Conservation (phyloP, 2,113 vertebrate genomes). For the Herpetotheres cachinnans region DNA sequence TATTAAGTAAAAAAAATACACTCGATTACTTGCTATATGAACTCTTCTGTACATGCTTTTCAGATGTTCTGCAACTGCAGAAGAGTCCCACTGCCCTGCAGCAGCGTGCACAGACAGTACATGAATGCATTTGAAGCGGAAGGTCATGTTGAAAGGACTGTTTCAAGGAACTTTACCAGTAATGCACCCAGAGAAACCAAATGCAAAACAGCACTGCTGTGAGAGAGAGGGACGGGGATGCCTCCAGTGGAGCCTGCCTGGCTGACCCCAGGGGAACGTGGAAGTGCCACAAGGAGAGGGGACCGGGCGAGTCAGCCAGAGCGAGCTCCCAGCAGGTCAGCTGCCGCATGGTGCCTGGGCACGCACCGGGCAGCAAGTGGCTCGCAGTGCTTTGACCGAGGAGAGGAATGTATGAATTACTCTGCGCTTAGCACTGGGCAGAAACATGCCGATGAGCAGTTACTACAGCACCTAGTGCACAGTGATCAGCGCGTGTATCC, state of each 20-base stretch:
- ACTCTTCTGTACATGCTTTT: background rate
- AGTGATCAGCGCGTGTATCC: background rate
- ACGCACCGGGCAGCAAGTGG: accelerated
- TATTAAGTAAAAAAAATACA: background rate
- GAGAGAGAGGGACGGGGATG: background rate
- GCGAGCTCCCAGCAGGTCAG: background rate
- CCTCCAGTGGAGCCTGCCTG: background rate
- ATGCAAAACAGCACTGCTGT: accelerated
- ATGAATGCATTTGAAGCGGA: background rate
- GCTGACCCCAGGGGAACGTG: background rate
- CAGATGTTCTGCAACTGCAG: background rate
- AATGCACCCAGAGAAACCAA: background rate
- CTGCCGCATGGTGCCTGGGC: accelerated
- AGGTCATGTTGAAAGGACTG: background rate
- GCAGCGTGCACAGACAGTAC: background rate
- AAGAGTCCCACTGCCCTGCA: background rate
- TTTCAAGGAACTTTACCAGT: background rate
- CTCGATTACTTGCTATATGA: background rate
- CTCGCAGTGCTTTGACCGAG: background rate
- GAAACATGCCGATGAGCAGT: background rate
- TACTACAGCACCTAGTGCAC: background rate
- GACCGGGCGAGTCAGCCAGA: background rate
- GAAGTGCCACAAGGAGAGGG: background rate
- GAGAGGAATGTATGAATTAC: background rate
- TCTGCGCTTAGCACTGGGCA: background rate